Evolutionary conservation across 92 coral and sea anemone genomes (phyloP).

Genomic region (Porites rus): DNA sequence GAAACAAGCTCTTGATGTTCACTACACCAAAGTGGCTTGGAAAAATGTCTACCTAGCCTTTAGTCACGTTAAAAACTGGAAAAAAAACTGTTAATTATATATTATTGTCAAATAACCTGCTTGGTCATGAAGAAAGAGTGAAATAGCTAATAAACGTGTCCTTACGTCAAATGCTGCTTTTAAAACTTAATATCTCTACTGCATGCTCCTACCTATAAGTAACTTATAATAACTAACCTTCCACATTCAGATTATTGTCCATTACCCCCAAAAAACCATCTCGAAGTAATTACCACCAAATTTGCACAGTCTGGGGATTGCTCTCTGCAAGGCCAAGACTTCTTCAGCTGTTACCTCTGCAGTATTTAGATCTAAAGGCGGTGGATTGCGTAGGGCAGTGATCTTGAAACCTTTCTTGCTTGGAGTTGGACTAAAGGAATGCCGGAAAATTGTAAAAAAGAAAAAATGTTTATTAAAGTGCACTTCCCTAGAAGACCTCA

Average conservation of each 20-base stretch:
- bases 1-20: too few relatives aligned
- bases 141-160: background rate
- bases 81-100: too few relatives aligned
- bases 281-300: constrained; percentile 30
- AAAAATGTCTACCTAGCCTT: too few relatives aligned
- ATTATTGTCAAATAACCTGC: too few relatives aligned
- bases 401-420: background rate
- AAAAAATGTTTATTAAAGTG: too few relatives aligned
- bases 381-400: constrained; percentile 9
- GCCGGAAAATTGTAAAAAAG: too few relatives aligned
- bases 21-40: too few relatives aligned
- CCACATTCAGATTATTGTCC: constrained; percentile 14
- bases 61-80: too few relatives aligned
- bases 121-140: too few relatives aligned
- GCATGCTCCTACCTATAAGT: background rate
- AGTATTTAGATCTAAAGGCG: background rate
- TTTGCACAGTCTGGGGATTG: background rate
- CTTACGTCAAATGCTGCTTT: background rate
- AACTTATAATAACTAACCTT: background rate
- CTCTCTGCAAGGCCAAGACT: constrained; percentile 22
- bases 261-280: background rate
- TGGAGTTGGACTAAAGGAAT: too few relatives aligned
- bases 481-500: constrained; percentile 4
- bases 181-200: background rate
- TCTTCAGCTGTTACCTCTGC: background rate